phyloP scores from a whole-genome alignment of 2,797 vertebrate species.

The Muraenolepis orangiensis region DNA sequence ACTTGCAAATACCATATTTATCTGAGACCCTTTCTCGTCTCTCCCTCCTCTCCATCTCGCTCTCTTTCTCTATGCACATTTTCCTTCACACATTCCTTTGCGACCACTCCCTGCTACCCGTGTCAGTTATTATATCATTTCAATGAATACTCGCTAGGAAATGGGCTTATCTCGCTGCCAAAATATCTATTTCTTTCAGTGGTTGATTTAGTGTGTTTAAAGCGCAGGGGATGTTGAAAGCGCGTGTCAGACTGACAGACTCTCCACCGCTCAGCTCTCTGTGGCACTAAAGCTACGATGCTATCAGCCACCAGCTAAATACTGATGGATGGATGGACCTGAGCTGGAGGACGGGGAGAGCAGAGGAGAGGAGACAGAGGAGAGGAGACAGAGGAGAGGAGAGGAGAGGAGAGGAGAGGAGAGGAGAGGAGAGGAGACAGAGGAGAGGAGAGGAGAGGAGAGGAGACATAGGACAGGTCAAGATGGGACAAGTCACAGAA shows the following conservation, averaged over 20 bases:
- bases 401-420: constrained; percentile 30
- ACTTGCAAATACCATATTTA: constrained; percentile 88
- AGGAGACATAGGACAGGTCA: constrained; percentile 31
- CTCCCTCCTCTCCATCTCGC: constrained; percentile 39
- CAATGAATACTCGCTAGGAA: constrained; percentile 78
- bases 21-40: constrained; percentile 63
- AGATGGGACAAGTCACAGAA: constrained; percentile 1
- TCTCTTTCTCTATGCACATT: constrained; percentile 8
- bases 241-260: constrained; percentile 60
- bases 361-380: constrained; percentile 9
- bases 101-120: constrained; percentile 53
- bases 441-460: constrained; percentile 26
- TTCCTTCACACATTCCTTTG: neutral
- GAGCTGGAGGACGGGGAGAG: constrained; percentile 24
- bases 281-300: constrained; percentile 64
- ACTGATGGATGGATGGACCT: constrained; percentile 67
- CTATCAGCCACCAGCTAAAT: constrained; percentile 60
- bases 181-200: constrained; percentile 79
- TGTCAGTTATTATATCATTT: constrained; percentile 83
- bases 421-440: constrained; percentile 8
- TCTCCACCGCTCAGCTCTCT: constrained; percentile 52
- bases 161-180: constrained; percentile 75
- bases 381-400: constrained; percentile 24
- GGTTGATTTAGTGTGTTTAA: constrained; percentile 81
- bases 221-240: constrained; percentile 41